phyloP scores from a whole-genome alignment of 2,888 invertebrate genomes.

The Coenonympha arcania region DNA sequence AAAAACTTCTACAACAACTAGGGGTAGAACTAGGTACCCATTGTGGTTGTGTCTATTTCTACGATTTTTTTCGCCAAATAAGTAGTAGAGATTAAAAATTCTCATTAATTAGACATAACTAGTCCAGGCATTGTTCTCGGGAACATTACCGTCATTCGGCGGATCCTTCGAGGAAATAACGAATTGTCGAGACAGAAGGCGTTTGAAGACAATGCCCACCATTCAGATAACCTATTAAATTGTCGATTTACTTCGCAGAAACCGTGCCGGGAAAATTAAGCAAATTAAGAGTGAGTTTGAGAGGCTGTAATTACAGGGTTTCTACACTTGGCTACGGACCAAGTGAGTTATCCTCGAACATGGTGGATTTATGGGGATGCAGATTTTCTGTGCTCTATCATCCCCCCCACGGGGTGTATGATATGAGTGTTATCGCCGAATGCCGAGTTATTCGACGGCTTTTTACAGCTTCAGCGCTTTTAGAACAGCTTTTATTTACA shows the following conservation, averaged over 20 bases:
- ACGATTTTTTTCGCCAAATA: conserved; percentile 5
- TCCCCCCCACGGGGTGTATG: conserved; percentile 46
- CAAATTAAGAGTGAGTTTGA: conserved; percentile 68
- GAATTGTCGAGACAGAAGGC: conserved; percentile 47
- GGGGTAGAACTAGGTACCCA: too few relatives aligned
- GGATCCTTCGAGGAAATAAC: conserved; percentile 17
- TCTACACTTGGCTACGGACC: conserved; percentile 64
- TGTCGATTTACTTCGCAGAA: conserved; percentile 59
- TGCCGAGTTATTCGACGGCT: conserved; percentile 36
- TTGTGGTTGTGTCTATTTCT: conserved; percentile 16
- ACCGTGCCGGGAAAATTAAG: conserved; percentile 65
- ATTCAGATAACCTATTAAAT: conserved; percentile 68
- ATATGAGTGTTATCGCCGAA: conserved; percentile 53
- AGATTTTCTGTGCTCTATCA: conserved; percentile 52
- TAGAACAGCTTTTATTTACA: conserved; percentile 21
- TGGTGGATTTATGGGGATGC: conserved; percentile 44
- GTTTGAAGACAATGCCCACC: conserved; percentile 65
- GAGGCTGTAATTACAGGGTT: conserved; percentile 66
- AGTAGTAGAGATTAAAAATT: conserved; percentile 5
- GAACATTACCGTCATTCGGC: conserved; percentile 23
- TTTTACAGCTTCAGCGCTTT: conserved; percentile 29
- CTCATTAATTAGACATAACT: neutral
- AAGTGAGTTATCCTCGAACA: conserved; percentile 35
- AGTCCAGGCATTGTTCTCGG: neutral
- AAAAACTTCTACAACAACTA: conserved; percentile 43